Evolutionary conservation across 2,797 vertebrate genomes (phyloP).

Genomic region (Gymnoscopelus braueri): DNA sequence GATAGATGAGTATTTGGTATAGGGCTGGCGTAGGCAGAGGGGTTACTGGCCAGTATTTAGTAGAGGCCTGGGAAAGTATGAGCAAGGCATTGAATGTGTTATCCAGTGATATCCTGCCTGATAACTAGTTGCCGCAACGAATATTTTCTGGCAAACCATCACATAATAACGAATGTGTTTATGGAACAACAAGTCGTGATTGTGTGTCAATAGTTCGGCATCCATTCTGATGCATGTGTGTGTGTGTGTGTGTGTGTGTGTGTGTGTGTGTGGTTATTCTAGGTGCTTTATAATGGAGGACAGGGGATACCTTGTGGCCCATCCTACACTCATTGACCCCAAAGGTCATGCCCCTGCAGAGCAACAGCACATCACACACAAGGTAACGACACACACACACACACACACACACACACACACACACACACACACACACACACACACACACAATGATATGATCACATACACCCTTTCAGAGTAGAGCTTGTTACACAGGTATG

Average conservation of each 20-base stretch:
- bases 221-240: neutral
- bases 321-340: slow-evolving; percentile 97
- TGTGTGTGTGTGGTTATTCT: slow-evolving; percentile 13
- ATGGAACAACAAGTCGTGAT: neutral
- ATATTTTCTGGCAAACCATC: too few relatives aligned
- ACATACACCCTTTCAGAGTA: too few relatives aligned
- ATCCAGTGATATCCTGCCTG: too few relatives aligned
- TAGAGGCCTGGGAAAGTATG: too few relatives aligned
- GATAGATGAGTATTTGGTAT: slow-evolving; percentile 1
- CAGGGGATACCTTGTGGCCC: slow-evolving; percentile 96
- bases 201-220: neutral
- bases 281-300: slow-evolving; percentile 99
- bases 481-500: too few relatives aligned
- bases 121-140: too few relatives aligned
- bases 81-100: too few relatives aligned
- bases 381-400: slow-evolving; percentile 78
- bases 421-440: neutral
- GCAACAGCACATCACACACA: slow-evolving; percentile 98
- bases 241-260: slow-evolving; percentile 35
- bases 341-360: slow-evolving; percentile 97
- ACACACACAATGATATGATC: neutral
- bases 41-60: neutral
- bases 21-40: neutral
- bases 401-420: neutral
- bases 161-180: neutral